Base-by-base conservation (phyloP, 2,888 invertebrate species). In the Vannuccia rotundouncinata region DNA sequence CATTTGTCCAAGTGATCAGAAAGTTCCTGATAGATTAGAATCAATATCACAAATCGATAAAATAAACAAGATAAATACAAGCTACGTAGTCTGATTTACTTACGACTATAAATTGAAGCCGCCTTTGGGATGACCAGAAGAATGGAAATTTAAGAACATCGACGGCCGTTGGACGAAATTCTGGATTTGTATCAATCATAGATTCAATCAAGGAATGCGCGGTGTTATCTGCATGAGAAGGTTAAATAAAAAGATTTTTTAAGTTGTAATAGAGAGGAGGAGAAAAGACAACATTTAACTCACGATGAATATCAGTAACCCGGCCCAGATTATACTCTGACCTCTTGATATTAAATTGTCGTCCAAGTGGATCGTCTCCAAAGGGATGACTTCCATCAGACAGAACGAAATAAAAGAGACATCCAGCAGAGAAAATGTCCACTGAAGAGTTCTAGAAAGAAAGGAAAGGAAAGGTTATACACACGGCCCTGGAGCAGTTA, bases 61-160 rank as follows among this genome's bases (percentile, higher is more conserved):
- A 73, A 73, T 17, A 59, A 59, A 17, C 22, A 59, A 59, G 59
- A 59, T 25, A 2, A 73, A 73, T 22, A 59, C 10, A 59, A 59
- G 10, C 59, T n/a, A 10, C n/a, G 10, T 59, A n/a, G n/a, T n/a
- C n/a, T n/a, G n/a, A n/a, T n/a, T n/a, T 29, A 10, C 75, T 10
- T 28, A 74, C 75, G 30, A 29, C 29, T 2, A 74, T 29, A 74
- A 74, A 74, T 74, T 29, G 30, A 29, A 74, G n/a, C n/a, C 30
- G 29, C 30, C 30, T n/a, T 29, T 29, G n/a, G n/a, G 75, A 74
- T 74, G 29, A 10, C 75, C 75, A 74, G 30, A 74, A 74, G 10
- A 74, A 74, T 29, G 75, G 75, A 25, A 29, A 29, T n/a, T 25
- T 29, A 74, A 74, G 75, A 74, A 74, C 30, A 29, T 74, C 75